Conservation (phyloP, 2,888 invertebrate species). For the Acanthosepion pharaonis region DNA sequence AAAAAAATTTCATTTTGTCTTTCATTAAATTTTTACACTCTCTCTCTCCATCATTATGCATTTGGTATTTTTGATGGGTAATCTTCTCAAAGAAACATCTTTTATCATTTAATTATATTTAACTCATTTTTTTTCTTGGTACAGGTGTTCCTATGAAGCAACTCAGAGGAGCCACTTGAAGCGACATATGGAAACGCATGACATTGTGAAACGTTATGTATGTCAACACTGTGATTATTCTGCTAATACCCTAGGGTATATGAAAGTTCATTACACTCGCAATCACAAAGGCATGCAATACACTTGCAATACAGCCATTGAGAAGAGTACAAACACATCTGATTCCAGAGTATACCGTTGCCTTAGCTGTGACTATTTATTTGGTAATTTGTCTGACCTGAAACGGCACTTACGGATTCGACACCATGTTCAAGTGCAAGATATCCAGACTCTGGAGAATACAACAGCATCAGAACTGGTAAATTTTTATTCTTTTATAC, state of each 20-base stretch:
- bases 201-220: slow-evolving; percentile 68
- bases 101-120: neutral
- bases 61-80: neutral
- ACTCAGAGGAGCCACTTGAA: slow-evolving; percentile 71
- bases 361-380: slow-evolving; percentile 73
- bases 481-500: neutral
- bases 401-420: slow-evolving; percentile 72
- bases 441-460: slow-evolving; percentile 54
- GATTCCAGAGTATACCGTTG: slow-evolving; percentile 67
- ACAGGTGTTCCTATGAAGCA: slow-evolving; percentile 72
- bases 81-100: neutral
- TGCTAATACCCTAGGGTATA: slow-evolving; percentile 71
- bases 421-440: slow-evolving; percentile 68
- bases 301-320: slow-evolving; percentile 40
- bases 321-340: slow-evolving; percentile 46
- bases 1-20: neutral
- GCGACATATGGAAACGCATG: slow-evolving; percentile 73
- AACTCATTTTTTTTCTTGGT: neutral
- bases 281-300: slow-evolving; percentile 60
- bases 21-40: neutral
- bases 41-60: too few relatives aligned
- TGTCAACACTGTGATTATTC: slow-evolving; percentile 73
- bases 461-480: slow-evolving; percentile 46
- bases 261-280: slow-evolving; percentile 73
- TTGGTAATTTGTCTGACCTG: slow-evolving; percentile 73